phyloP scores from a whole-genome alignment of 2,113 vertebrate genomes.

The Gobius niger region DNA sequence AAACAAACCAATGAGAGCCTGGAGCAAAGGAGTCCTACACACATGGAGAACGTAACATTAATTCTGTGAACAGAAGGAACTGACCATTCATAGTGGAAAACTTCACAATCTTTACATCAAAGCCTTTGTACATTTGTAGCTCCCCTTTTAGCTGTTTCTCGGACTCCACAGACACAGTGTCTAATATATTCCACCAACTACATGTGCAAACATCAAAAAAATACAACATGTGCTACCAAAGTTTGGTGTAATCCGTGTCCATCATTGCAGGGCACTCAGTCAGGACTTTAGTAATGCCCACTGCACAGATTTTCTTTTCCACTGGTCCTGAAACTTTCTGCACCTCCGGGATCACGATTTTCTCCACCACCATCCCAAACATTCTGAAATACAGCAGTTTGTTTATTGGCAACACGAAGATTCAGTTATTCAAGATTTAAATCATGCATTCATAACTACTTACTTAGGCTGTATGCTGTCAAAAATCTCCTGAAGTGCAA shows the following conservation, averaged over 20 bases:
- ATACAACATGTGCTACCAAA: slow-evolving; percentile 80
- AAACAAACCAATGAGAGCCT: slow-evolving; percentile 95
- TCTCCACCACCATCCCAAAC: slow-evolving; percentile 99
- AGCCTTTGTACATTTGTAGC: too few species aligned
- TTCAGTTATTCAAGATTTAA: too few species aligned
- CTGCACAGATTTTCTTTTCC: slow-evolving; percentile 98
- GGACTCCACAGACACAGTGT: too few species aligned
- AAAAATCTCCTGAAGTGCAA: slow-evolving; percentile 96
- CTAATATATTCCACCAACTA: too few species aligned
- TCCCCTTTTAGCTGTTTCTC: too few species aligned
- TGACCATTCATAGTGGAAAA: too few species aligned
- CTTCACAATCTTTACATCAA: too few species aligned
- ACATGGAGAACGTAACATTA: not conserved
- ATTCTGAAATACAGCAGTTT: slow-evolving; percentile 76
- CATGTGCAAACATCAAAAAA: not conserved
- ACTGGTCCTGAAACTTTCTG: slow-evolving; percentile 96
- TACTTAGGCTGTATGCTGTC: slow-evolving; percentile 98
- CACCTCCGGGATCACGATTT: slow-evolving; percentile 97
- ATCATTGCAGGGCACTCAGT: slow-evolving; percentile 98
- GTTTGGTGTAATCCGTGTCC: slow-evolving; percentile 97
- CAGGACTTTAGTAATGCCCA: slow-evolving; percentile 94
- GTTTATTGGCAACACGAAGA: not conserved
- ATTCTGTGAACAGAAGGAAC: not conserved
- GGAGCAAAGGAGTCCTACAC: slow-evolving; percentile 89
- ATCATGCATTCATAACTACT: slow-evolving; percentile 53